Evolutionary conservation across 1,140 invertebrate genomes (phyloP), one percentile per base, ranked within the genome.

Genomic region (Caenorhabditis inopinata): DNA sequence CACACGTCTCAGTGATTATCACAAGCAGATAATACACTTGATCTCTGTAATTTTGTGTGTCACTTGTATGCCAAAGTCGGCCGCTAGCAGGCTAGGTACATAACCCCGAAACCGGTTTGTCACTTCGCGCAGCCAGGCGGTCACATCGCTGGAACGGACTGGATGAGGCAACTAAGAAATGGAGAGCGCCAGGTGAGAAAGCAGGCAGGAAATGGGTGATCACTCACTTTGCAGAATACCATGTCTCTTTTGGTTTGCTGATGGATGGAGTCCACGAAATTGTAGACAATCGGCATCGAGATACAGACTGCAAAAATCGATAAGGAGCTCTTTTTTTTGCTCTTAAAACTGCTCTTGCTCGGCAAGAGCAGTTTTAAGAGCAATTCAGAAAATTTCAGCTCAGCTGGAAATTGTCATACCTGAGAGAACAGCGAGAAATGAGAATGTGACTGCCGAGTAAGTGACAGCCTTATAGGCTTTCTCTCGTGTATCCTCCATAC

Each of bases 281-380:
- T 88, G 83, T 89, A 89, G 21, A 88, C 84, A 25, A 89, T 87
- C 12, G 87, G 87, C 85, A 87, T 86, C 1, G 85, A 88, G 21
- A 87, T 85, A 58, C 86, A 88, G 47, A 87, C 84, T 83, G 85
- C 79, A 48, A 87, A 47, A 53, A 51, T 6, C n/a, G n/a, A n/a
- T n/a, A n/a, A n/a, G n/a, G n/a, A n/a, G n/a, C n/a, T n/a, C n/a
- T n/a, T n/a, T n/a, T n/a, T n/a, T n/a, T n/a, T n/a, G n/a, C n/a
- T n/a, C n/a, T n/a, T n/a, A n/a, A n/a, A n/a, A n/a, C n/a, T n/a
- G n/a, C n/a, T n/a, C n/a, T n/a, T n/a, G n/a, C n/a, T n/a, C n/a
- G n/a, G n/a, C n/a, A n/a, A n/a, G n/a, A n/a, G n/a, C n/a, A n/a
- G n/a, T n/a, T n/a, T n/a, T n/a, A n/a, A n/a, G n/a, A n/a, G n/a